Evolutionary conservation across 2,797 vertebrate genomes (phyloP).

Genomic region (Rousettus madagascariensis): DNA sequence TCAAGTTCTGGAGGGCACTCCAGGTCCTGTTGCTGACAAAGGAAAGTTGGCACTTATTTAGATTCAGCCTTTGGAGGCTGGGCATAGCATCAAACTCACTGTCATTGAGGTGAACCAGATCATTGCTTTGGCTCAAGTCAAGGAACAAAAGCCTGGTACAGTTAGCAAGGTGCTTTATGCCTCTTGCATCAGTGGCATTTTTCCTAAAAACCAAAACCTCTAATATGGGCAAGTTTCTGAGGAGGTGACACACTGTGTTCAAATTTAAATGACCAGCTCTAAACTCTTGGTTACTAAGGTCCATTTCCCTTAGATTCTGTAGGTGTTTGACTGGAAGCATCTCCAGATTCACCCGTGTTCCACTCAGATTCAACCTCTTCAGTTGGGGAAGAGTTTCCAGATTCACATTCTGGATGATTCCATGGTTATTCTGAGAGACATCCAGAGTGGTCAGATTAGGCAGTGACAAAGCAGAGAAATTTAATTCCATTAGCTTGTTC

Average conservation of each 20-base stretch:
- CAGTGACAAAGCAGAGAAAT: constrained; percentile 53
- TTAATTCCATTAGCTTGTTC: constrained; percentile 68
- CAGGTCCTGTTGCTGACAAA: constrained; percentile 59
- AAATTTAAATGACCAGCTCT: constrained; percentile 12
- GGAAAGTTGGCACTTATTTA: constrained; percentile 50
- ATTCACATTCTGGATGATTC: constrained; percentile 30
- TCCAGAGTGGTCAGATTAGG: constrained; percentile 44
- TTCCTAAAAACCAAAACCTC: neutral
- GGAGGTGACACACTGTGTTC: constrained; percentile 4
- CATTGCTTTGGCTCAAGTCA: constrained; percentile 63
- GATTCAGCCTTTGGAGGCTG: constrained; percentile 44
- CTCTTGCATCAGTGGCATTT: neutral
- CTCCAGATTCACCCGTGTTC: neutral
- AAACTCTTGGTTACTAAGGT: neutral
- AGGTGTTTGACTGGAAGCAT: neutral
- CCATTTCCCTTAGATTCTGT: constrained; percentile 35
- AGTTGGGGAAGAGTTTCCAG: constrained; percentile 30
- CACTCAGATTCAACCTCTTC: constrained; percentile 24
- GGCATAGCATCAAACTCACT: constrained; percentile 63
- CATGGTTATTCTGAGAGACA: constrained; percentile 30
- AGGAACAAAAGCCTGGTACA: constrained; percentile 60
- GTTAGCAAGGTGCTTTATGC: constrained; percentile 43
- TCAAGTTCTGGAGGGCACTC: constrained; percentile 57
- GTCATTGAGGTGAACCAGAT: constrained; percentile 45
- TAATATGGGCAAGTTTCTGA: constrained; percentile 34